phyloP scores from a whole-genome alignment of 2,113 vertebrate genomes.

The Bufo bufo region DNA sequence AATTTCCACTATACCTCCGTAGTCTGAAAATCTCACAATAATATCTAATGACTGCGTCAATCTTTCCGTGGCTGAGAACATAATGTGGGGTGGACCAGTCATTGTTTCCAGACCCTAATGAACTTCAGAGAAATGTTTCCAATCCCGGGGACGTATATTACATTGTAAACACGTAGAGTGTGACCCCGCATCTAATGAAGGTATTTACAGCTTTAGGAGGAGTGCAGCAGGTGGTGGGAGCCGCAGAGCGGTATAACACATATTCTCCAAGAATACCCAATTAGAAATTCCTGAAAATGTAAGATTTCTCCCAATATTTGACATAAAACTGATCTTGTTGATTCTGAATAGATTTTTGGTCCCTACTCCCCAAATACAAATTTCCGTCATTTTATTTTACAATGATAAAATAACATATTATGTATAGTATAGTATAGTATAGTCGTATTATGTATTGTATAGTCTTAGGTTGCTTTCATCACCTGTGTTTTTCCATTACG shows the following conservation, averaged over 20 bases:
- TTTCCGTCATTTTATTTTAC: too few relatives aligned
- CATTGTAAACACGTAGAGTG: slow-evolving; percentile 19
- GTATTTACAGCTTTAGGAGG: not conserved
- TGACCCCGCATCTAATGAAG: slow-evolving; percentile 30
- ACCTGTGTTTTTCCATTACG: too few relatives aligned
- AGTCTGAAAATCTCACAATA: not conserved
- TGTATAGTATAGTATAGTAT: too few relatives aligned
- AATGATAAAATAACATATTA: too few relatives aligned
- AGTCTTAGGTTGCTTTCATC: too few relatives aligned
- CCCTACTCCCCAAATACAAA: too few relatives aligned
- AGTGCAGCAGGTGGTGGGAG: slow-evolving; percentile 8
- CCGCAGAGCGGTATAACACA: not conserved
- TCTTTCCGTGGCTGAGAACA: not conserved
- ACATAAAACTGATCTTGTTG: too few relatives aligned
- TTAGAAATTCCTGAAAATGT: not conserved
- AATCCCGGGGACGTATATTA: slow-evolving; percentile 11
- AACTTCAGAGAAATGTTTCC: slow-evolving; percentile 19
- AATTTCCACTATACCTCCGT: not conserved
- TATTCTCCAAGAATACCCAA: not conserved
- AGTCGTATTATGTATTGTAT: too few relatives aligned
- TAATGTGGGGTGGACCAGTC: slow-evolving; percentile 1
- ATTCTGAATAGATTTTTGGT: too few relatives aligned
- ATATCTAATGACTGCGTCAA: not conserved
- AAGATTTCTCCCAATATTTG: not conserved
- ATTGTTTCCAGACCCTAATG: not conserved